phyloP scores from a whole-genome alignment of 2,888 invertebrate genomes.

The Osmoderma eremita region DNA sequence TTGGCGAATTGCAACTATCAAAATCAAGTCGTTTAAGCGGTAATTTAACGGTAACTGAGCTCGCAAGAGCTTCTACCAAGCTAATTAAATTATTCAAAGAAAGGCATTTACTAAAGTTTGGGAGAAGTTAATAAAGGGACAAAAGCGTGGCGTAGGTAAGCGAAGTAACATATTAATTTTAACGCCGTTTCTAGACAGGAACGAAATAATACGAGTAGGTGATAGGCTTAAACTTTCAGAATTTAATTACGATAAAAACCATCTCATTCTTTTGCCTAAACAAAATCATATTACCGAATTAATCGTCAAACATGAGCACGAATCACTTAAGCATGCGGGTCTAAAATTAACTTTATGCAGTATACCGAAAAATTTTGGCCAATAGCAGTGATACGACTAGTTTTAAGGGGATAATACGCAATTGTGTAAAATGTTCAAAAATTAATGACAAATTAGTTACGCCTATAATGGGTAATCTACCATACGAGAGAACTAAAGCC shows the following conservation, averaged over 20 bases:
- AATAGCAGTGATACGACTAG: background rate
- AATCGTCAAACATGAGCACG: conserved; percentile 26
- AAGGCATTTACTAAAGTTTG: conserved; percentile 17
- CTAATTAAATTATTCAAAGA: conserved; percentile 18
- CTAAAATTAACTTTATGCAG: background rate
- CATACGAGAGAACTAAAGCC: background rate
- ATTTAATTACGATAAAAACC: conserved; percentile 43
- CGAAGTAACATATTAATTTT: conserved; percentile 30
- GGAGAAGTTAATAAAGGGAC: background rate
- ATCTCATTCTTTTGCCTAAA: conserved; percentile 50
- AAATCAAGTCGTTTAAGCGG: background rate
- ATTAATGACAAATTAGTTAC: background rate
- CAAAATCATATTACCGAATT: conserved; percentile 41
- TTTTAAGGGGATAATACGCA: background rate
- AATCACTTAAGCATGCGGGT: conserved; percentile 19
- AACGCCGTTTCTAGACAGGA: conserved; percentile 45
- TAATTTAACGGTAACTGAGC: conserved; percentile 3
- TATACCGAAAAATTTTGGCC: conserved; percentile 4
- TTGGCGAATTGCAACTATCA: background rate
- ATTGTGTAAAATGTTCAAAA: conserved; percentile 1
- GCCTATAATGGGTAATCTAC: conserved; percentile 19
- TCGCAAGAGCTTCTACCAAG: background rate
- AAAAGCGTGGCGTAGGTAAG: background rate
- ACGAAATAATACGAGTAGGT: conserved; percentile 51
- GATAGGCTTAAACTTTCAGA: conserved; percentile 48